Conservation (phyloP, 2,888 invertebrate species). For the Trichacis sp. region DNA sequence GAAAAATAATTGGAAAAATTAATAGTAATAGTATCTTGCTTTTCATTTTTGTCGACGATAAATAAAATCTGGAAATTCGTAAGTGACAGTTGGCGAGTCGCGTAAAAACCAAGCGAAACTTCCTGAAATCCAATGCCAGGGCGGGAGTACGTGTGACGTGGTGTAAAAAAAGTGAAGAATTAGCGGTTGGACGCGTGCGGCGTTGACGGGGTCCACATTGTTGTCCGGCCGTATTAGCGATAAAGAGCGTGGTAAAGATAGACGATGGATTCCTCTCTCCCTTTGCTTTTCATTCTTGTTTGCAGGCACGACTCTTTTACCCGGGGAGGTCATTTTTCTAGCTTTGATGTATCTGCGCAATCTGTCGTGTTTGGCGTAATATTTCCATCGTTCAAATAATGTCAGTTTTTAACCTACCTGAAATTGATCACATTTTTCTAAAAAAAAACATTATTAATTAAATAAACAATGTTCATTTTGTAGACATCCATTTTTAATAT, state of each 20-base stretch:
- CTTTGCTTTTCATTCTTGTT: constrained; percentile 43
- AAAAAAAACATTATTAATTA: too few species aligned
- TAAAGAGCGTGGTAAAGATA: constrained; percentile 45
- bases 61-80: neutral
- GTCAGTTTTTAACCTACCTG: too few species aligned
- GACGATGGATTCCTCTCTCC: constrained; percentile 38
- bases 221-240: constrained; percentile 63
- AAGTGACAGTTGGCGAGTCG: constrained; percentile 21
- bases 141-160: constrained; percentile 38
- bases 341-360: constrained; percentile 26
- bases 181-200: constrained; percentile 65
- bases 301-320: constrained; percentile 30
- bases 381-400: neutral
- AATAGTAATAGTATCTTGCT: neutral
- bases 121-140: constrained; percentile 58
- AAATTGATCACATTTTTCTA: too few species aligned
- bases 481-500: too few species aligned
- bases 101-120: constrained; percentile 46
- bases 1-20: neutral
- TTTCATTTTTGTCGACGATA: neutral
- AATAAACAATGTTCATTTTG: too few species aligned
- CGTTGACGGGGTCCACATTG: constrained; percentile 59
- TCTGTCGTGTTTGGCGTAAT: constrained; percentile 26
- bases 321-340: constrained; percentile 30
- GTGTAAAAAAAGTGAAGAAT: constrained; percentile 57